Base-by-base conservation (phyloP, 37 sponge, comb jelly and placozoan species). In the Hexactinellida sp. region DNA sequence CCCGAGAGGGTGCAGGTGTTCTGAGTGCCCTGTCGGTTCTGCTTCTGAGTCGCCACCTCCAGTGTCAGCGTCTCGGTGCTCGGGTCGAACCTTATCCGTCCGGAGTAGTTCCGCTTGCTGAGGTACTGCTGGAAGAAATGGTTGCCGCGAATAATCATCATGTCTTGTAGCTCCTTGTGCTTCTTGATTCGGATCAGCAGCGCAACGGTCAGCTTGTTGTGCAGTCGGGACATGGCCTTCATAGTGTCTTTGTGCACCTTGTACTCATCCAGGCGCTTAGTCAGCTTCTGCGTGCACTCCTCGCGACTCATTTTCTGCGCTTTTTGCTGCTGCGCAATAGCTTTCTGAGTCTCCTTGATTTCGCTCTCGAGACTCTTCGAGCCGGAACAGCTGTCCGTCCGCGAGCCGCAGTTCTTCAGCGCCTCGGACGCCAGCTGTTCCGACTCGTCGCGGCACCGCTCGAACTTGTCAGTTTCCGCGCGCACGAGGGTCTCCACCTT, bases 1-100 rank as follows among this genome's bases (percentile, higher is more conserved):
- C 96, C 99, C 32, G 99, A 98, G 83, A 98, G 84, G 1, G 93
- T 54, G 54, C 89, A 89, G 37, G 90, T 91, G 76, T 95, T 96
- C 86, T 93, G 91, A 37, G 93, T 95, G 32, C 39, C 84, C 24
- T 54, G 16, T 23, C 54, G 55, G 36, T 54, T 54, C 10, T 82
- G 37, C 23, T n/a, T 71, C 23, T 71, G 13, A 13, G 36, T 34
- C 36, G 88, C 82, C 36, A 91, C 91, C 41, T 88, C 55, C 39
- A 96, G 90, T n/a, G 85, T 86, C 54, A 96, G 86, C 24, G 54
- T 37, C 83, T 91, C 87, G 41, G 86, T 87, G 0, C 90, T 85
- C 54, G 89, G 91, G 87, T 93, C 91, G 84, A 97, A 93, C 36
- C 38, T 38, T 13, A 97, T 83, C 24, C 86, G 55, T 0, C 97